Conservation (phyloP, 2,113 vertebrate species). For the Clarias batrachus region DNA sequence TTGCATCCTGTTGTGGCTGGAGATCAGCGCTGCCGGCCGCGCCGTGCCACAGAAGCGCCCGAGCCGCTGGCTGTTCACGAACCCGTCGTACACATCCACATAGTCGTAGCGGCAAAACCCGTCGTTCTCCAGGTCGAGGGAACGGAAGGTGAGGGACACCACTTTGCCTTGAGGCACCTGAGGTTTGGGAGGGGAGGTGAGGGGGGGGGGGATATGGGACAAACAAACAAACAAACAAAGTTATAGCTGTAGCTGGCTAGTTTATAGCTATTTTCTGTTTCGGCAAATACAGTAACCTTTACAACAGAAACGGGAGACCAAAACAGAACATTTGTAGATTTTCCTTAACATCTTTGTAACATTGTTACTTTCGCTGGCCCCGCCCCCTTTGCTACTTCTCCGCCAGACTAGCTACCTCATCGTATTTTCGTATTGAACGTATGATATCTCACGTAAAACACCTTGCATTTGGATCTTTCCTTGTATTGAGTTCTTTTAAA, state of each 20-base stretch:
- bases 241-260: no score
- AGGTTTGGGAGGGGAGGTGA: background rate
- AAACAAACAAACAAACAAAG: background rate
- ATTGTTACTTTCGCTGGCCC: background rate
- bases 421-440: background rate
- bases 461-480: background rate
- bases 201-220: no score
- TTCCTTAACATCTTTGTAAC: background rate
- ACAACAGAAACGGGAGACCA: background rate
- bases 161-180: constrained; percentile 85
- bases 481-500: background rate
- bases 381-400: background rate
- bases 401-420: no score
- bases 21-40: constrained; percentile 78
- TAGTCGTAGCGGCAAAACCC: constrained; percentile 81
- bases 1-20: constrained; percentile 82
- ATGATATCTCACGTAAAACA: background rate
- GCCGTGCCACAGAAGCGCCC: constrained; percentile 82
- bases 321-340: background rate
- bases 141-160: constrained; percentile 79
- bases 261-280: no score
- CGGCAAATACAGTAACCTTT: no score
- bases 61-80: constrained; percentile 75
- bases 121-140: constrained; percentile 81
- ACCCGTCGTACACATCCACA: constrained; percentile 80